phyloP scores from a whole-genome alignment of 2,888 invertebrate species.

The Aethes cnicana region DNA sequence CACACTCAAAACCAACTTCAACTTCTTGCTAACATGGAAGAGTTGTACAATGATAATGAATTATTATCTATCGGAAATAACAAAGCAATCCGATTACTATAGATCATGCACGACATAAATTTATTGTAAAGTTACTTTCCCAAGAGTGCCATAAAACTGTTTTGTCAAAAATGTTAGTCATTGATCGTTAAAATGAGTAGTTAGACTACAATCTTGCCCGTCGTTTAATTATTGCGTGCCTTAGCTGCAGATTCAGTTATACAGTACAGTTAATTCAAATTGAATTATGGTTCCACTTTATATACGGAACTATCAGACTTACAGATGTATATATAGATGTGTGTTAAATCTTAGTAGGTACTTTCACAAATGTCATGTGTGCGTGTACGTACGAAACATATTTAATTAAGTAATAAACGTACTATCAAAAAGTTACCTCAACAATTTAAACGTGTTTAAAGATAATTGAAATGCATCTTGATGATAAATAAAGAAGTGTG shows the following conservation, averaged over 20 bases:
- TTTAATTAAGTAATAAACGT: conserved; percentile 16
- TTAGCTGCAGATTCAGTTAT: too few species aligned
- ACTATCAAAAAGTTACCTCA: conserved; percentile 27
- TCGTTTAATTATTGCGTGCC: conserved; percentile 36
- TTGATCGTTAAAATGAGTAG: conserved; percentile 51
- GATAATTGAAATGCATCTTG: background rate
- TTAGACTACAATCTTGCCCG: conserved; percentile 53
- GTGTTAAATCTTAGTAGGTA: too few species aligned
- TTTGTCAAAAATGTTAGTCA: conserved; percentile 47
- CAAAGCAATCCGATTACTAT: conserved; percentile 83
- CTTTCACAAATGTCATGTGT: conserved; percentile 7
- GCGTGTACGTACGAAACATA: conserved; percentile 8
- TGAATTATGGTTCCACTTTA: too few species aligned
- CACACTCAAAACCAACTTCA: conserved; percentile 88
- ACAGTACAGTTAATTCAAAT: conserved; percentile 10
- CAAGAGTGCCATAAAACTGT: conserved; percentile 58
- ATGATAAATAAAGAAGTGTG: background rate
- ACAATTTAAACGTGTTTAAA: conserved; percentile 21
- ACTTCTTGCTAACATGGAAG: conserved; percentile 87
- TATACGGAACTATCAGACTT: too few species aligned
- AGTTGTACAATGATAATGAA: conserved; percentile 87
- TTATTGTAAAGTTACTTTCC: conserved; percentile 37
- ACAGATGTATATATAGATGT: too few species aligned
- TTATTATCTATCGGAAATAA: conserved; percentile 84
- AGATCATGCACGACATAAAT: conserved; percentile 81